Evolutionary conservation across 2,888 invertebrate genomes (phyloP), one percentile per base, ranked within the genome.

Genomic region (Sussaba pulchella): DNA sequence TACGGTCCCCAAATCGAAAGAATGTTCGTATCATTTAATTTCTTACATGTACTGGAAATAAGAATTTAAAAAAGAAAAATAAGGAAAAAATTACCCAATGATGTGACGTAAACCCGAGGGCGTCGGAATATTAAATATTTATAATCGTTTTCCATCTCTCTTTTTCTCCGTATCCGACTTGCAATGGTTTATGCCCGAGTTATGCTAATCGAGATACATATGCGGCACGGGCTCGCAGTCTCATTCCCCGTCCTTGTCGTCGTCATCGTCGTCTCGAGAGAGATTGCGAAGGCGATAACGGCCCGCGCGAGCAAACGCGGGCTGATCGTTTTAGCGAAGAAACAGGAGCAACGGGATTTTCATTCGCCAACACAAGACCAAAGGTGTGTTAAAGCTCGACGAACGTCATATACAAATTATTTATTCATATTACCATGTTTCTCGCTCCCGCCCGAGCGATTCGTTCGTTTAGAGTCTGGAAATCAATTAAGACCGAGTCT

Each of bases 401-500:
- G 57, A 39, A 31, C 72, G 61, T 74, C 43, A 77, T 70, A 77
- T 70, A 74, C 81, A 74, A 81, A 81, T 81, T 81, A 81, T 81
- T 81, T 78, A 81, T 81, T 81, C 73, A 71, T 78, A 81, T 78
- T 70, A 43, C 59, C n/a, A 41, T 47, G 14, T 50, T 41, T 50
- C 26, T 12, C 57, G 14, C 3, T 66, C 64, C 50, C 57, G 24
- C 52, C 54, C 41, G 50, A 12, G 36, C 66, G 57, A 64, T 77
- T 77, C 73, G 63, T 54, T 61, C 41, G 26, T 64, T 77, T 59
- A 64, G 59, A 74, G 54, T 73, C 69, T 77, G 77, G 45, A 77
- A 81, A 81, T 81, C 81, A 81, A 81, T 81, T 81, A 81, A 81
- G 70, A 73, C 64, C 41, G 70, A 74, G 73, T 81, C 81, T 77